Conservation (phyloP, 2,888 invertebrate genomes). For the Xylota segnis region DNA sequence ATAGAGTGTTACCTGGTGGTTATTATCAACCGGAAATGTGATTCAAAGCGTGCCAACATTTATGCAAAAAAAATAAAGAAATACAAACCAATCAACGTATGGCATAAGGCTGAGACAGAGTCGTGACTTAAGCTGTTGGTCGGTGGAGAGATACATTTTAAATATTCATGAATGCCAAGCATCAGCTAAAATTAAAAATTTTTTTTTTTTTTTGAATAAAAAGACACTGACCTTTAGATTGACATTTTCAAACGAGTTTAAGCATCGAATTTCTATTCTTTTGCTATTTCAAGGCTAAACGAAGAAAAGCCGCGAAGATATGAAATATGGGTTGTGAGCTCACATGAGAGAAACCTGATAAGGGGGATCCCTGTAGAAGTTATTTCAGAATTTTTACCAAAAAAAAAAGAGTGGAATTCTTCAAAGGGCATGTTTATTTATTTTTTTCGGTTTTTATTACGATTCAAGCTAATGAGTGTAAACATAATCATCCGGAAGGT, state of each 20-base stretch:
- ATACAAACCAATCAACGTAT: neutral
- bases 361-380: constrained; percentile 10
- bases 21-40: constrained; percentile 41
- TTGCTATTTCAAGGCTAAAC: constrained; percentile 27
- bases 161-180: constrained; percentile 45
- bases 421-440: neutral
- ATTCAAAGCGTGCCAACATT: constrained; percentile 40
- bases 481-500: neutral
- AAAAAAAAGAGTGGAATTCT: neutral
- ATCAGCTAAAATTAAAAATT: constrained; percentile 27
- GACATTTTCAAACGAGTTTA: constrained; percentile 54
- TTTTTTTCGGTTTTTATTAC: neutral
- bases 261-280: constrained; percentile 28
- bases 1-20: neutral
- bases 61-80: too few species aligned
- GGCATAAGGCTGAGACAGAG: neutral
- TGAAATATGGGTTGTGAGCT: constrained; percentile 6
- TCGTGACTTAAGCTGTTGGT: neutral
- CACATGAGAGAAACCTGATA: neutral
- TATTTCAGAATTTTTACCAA: neutral
- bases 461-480: neutral
- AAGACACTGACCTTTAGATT: constrained; percentile 70
- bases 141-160: constrained; percentile 7
- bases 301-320: constrained; percentile 20
- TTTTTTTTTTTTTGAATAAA: neutral